Base-by-base conservation (phyloP, 2,113 vertebrate genomes). In the Coryphaenoides rupestris region DNA sequence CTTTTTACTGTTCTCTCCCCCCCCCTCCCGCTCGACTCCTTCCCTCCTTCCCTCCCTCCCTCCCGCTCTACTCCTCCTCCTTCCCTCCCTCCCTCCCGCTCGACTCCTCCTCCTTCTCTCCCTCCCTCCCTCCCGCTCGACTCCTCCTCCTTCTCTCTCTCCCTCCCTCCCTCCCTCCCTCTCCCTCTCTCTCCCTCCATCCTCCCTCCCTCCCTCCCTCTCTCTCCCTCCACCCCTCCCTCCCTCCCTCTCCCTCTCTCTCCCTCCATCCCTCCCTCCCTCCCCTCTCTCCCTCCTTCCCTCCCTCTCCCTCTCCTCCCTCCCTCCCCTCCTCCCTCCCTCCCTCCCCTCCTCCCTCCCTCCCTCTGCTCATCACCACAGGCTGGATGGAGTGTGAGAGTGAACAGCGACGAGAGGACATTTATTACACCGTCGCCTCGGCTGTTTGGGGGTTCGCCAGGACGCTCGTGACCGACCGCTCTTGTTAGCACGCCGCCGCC, bases 391-490 rank as follows among this genome's bases (percentile, higher is more conserved):
- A n/a, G n/a, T n/a, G 55, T 45, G 65, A 64, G 71, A 76, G 65
- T 70, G 65, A 63, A 75, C 69, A 40, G 68, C 75, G 56, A 55
- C 58, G 63, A 13, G 69, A 67, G 74, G 62, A 73, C 79, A 70
- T 85, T 75, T 74, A 84, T 82, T 77, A 83, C 62, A 55, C 65
- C 62, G 66, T 67, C 62, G 69, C 52, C 56, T 33, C 50, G 78
- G 72, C 76, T 69, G 75, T 76, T 60, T 71, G 77, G 81, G 76
- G 73, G 63, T 49, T 75, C 59, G 50, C 28, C 13, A 57, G 50
- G 65, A 50, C 60, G 21, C 62, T 69, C 67, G n/a, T n/a, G n/a
- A n/a, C 23, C 40, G 62, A 40, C 68, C 73, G 45, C 67, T 65
- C 76, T 80, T 78, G 75, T 82, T 85, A 78, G 69, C 47, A 50